Evolutionary conservation across 2,888 invertebrate species (phyloP).

Genomic region (Chouioia cunea): DNA sequence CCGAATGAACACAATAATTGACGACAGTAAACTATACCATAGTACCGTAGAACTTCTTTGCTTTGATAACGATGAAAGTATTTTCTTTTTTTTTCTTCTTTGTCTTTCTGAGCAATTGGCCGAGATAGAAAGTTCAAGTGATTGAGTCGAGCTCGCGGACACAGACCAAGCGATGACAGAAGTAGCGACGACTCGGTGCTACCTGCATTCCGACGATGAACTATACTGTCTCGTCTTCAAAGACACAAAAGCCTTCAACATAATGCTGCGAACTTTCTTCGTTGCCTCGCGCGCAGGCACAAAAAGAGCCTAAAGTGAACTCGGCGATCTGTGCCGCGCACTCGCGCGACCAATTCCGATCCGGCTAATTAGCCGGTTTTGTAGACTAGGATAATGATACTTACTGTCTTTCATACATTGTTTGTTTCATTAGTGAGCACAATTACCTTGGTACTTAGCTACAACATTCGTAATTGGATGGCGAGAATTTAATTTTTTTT

Average conservation of each 20-base stretch:
- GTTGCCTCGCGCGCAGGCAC: background rate
- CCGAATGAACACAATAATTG: no score
- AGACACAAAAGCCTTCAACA: slow-evolving; percentile 21
- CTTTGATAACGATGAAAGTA: slow-evolving; percentile 48
- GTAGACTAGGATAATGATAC: background rate
- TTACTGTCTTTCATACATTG: background rate
- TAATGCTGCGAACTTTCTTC: slow-evolving; percentile 31
- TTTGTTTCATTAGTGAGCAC: no score
- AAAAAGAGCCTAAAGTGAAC: slow-evolving; percentile 2
- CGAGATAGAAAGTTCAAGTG: background rate
- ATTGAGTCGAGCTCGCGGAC: background rate
- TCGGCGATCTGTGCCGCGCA: background rate
- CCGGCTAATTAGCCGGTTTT: slow-evolving; percentile 20
- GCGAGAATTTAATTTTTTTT: no score
- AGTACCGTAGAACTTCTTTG: background rate
- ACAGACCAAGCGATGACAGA: background rate
- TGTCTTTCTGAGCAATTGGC: no score
- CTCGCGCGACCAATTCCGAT: slow-evolving; percentile 16
- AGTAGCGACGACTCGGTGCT: background rate
- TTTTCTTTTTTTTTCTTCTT: slow-evolving; percentile 24
- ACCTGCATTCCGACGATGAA: no score
- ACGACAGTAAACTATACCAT: no score
- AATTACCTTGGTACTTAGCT: no score
- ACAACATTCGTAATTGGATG: no score
- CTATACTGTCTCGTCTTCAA: background rate